phyloP scores from a whole-genome alignment of 2,113 vertebrate species.

The Rissa tridactyla region DNA sequence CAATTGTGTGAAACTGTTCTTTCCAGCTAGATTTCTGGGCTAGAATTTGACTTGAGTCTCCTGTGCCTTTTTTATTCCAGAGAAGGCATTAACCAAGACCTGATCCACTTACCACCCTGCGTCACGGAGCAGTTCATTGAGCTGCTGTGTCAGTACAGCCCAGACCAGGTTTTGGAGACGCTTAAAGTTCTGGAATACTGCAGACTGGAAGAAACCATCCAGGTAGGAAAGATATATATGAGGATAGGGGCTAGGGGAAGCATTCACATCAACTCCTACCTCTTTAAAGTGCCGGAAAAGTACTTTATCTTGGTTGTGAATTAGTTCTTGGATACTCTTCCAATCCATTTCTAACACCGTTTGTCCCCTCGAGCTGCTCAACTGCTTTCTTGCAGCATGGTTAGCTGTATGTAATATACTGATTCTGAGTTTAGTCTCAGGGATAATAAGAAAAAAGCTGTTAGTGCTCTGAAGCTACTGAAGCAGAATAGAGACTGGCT shows the following conservation, averaged over 20 bases:
- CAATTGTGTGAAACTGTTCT: not conserved
- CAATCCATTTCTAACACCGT: not conserved
- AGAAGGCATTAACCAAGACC: constrained; percentile 78
- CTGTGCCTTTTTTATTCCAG: constrained; percentile 71
- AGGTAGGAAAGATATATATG: constrained; percentile 69
- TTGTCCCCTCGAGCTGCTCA: not conserved
- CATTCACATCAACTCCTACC: not conserved
- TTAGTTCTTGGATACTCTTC: not conserved
- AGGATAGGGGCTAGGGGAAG: not conserved
- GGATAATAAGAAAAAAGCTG: not conserved
- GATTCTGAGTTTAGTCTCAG: not conserved
- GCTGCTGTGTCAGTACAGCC: constrained; percentile 84
- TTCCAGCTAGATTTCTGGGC: not conserved
- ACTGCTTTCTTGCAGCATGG: not conserved
- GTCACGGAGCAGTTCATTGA: constrained; percentile 87
- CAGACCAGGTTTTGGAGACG: constrained; percentile 79
- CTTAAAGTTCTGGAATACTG: constrained; percentile 87
- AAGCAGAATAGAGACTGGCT: not conserved
- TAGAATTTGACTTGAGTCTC: not conserved
- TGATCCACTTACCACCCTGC: constrained; percentile 72
- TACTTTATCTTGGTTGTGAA: not conserved
- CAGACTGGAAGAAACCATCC: constrained; percentile 89
- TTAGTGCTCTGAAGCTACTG: not conserved
- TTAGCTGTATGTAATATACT: not conserved
- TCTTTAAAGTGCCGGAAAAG: not conserved